phyloP scores from a whole-genome alignment of 37 sponge, comb jelly and placozoan species.

The Eunapius fragilis region DNA sequence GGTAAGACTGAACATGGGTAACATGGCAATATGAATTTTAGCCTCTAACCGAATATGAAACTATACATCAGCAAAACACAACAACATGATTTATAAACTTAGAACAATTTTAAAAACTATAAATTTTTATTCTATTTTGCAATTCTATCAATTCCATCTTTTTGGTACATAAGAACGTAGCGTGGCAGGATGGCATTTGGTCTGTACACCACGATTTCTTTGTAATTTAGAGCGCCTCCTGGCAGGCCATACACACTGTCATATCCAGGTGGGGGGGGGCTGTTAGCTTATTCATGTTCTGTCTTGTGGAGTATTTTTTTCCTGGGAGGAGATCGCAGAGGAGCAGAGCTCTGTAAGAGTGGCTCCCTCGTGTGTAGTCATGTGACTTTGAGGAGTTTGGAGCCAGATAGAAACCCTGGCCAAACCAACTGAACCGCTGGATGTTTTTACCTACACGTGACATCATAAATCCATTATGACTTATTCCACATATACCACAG shows the following conservation, averaged over 20 bases:
- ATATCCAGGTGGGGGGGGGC: constrained; percentile 64
- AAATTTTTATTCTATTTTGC: constrained; percentile 16
- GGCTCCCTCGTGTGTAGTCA: constrained; percentile 74
- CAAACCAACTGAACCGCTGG: constrained; percentile 67
- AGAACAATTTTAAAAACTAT: too few species aligned
- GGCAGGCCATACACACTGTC: constrained; percentile 63
- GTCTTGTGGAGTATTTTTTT: constrained; percentile 37
- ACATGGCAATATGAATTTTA: too few species aligned
- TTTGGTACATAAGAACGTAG: constrained; percentile 67
- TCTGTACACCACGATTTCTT: constrained; percentile 64
- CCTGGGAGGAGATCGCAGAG: constrained; percentile 72
- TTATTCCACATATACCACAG: constrained; percentile 81
- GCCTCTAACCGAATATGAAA: too few species aligned
- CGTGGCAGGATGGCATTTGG: constrained; percentile 58
- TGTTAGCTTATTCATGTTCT: constrained; percentile 18
- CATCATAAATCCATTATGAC: constrained; percentile 41
- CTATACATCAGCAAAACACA: too few species aligned
- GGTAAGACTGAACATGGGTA: too few species aligned
- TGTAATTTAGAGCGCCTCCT: constrained; percentile 59
- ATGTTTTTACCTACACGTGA: constrained; percentile 42
- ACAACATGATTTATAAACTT: too few species aligned
- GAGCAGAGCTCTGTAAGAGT: constrained; percentile 67
- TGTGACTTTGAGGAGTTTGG: constrained; percentile 87
- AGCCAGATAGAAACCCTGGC: constrained; percentile 74
- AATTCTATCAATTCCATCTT: constrained; percentile 60